Evolutionary conservation across 1,140 invertebrate species (phyloP), one percentile per base, ranked within the genome.

Genomic region (Ganaspis sp.): DNA sequence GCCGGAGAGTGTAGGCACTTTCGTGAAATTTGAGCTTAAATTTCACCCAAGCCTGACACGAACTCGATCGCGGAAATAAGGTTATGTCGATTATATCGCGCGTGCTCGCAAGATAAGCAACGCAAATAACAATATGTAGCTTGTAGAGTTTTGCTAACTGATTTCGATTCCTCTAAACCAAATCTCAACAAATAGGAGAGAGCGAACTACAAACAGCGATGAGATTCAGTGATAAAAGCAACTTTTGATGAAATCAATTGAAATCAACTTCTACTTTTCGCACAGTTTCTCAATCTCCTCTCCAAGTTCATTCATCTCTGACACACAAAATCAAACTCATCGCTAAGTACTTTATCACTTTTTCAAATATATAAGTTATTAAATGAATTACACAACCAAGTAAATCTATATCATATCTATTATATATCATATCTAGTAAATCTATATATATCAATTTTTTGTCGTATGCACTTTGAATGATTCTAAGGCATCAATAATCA

Each of bases 1-100:
- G 80, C 75, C 77, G 75, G 76, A 83, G 80, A 81, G 74, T 82
- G 80, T 81, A 80, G 40, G 72, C 54, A 77, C 45, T 71, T 77
- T 81, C 72, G 81, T 87, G 86, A 86, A 87, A 87, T 85, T 83
- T 80, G 81, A 86, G 82, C 83, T 82, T 70, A 85, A 87, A 86
- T 87, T 87, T 86, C 85, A 83, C 85, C 80, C 49, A 73, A 81
- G 78, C 84, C 80, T 78, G 78, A 83, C 82, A 81, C 80, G 78
- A 80, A 75, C 49, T 75, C 82, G 84, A 85, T 84, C 75, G 78
- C 81, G 84, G 81, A 84, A 85, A 86, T 84, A 80, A 85, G 85
- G 85, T 85, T 85, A 87, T 83, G 73, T 76, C 71, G 84, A 84
- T 81, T 69, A 70, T 79, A 87, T 87, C 85, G 81, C 75, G 70